A percentile compares a stretch with the other conserved stretches of the same genome.
Conservation (phyloP, 2,113 vertebrate genomes). For the Sciurus niger region DNA sequence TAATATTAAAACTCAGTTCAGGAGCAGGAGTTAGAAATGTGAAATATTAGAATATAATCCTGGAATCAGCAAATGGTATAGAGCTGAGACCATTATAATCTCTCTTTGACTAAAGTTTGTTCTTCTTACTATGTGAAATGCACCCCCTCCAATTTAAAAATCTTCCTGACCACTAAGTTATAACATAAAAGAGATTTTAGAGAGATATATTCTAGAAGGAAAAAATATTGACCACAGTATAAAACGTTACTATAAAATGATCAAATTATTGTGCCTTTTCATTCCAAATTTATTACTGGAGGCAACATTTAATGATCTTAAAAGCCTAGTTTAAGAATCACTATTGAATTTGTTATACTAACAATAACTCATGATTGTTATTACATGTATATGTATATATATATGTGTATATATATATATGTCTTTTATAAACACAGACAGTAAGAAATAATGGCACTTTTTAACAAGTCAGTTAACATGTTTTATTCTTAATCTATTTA, state of each 20-base stretch:
- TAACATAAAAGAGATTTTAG: background rate
- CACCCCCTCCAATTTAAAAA: background rate
- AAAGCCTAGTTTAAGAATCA: background rate
- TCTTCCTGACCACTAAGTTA: background rate
- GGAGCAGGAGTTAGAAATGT: background rate
- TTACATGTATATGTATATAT: background rate
- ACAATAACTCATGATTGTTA: background rate
- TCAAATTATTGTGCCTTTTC: background rate
- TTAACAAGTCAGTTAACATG: background rate
- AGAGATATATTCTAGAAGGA: background rate
- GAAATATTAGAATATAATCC: background rate
- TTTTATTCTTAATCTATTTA: background rate
- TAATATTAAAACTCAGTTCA: background rate
- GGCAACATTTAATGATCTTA: background rate
- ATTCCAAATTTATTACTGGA: background rate
- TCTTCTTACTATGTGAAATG: background rate
- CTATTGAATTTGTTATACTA: background rate
- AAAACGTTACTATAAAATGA: slow-evolving; percentile 5
- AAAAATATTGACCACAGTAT: slow-evolving; percentile 8
- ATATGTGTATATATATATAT: background rate
- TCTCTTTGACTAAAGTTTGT: background rate
- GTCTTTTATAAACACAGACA: background rate
- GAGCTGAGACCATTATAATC: background rate
- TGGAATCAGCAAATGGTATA: background rate
- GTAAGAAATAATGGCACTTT: background rate